Percentiles rank a stretch among this genome's conserved stretches.
Conservation (phyloP, 2,888 invertebrate species). For the Callinectes sapidus region DNA sequence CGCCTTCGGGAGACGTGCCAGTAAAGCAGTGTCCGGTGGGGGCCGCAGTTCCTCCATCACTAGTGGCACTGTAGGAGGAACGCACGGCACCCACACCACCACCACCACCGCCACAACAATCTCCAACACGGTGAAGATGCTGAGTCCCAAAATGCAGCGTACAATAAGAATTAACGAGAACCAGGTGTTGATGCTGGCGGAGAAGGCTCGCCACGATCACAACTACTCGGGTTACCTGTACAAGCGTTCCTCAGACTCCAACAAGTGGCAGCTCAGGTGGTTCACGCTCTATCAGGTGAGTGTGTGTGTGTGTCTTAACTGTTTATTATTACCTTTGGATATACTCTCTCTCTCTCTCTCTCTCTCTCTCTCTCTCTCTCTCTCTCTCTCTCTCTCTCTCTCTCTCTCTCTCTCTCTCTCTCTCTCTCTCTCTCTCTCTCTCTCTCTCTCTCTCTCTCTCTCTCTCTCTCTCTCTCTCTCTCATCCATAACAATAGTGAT, state of each 20-base stretch:
- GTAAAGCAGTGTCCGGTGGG: slow-evolving; percentile 45
- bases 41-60: slow-evolving; percentile 41
- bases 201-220: slow-evolving; percentile 90
- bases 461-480: slow-evolving; percentile 15
- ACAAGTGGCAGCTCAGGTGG: slow-evolving; percentile 91
- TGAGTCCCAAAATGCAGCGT: slow-evolving; percentile 91
- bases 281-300: slow-evolving; percentile 88
- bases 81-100: slow-evolving; percentile 33
- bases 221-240: slow-evolving; percentile 89
- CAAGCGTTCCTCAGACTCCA: slow-evolving; percentile 89
- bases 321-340: too few species aligned
- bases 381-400: slow-evolving; percentile 1
- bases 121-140: slow-evolving; percentile 78
- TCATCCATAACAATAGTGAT: neutral
- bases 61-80: neutral
- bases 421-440: slow-evolving; percentile 5
- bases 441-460: slow-evolving; percentile 30
- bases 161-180: slow-evolving; percentile 87
- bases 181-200: slow-evolving; percentile 85
- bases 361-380: neutral
- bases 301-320: neutral
- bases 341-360: slow-evolving; percentile 1
- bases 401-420: neutral
- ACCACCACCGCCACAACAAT: slow-evolving; percentile 66
- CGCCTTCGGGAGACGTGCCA: slow-evolving; percentile 32